phyloP scores from a whole-genome alignment of 2,888 invertebrate genomes.

The Melieria omissa region DNA sequence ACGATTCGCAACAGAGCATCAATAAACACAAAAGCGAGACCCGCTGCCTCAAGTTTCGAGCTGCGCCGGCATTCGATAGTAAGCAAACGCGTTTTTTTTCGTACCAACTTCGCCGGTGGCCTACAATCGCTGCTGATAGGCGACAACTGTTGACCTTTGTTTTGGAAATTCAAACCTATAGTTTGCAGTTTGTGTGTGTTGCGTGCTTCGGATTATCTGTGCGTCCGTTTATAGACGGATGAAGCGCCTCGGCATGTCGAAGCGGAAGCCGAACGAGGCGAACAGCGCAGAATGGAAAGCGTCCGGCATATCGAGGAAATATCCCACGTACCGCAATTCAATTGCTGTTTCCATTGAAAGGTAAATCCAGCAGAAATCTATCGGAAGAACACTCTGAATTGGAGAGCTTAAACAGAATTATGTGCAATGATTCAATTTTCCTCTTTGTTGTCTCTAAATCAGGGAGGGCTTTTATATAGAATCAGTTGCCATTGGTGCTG shows the following conservation, averaged over 20 bases:
- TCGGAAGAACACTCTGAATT: too few species aligned
- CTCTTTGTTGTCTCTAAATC: too few species aligned
- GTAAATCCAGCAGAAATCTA: slow-evolving; percentile 43
- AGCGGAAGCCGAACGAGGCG: slow-evolving; percentile 8
- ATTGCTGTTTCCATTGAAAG: slow-evolving; percentile 49
- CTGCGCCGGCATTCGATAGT: background rate
- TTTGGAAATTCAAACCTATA: background rate
- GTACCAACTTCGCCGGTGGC: background rate
- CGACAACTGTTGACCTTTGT: background rate
- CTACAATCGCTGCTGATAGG: background rate
- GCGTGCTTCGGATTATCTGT: too few species aligned
- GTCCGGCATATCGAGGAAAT: slow-evolving; percentile 58
- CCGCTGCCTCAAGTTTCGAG: background rate
- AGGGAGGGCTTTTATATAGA: too few species aligned
- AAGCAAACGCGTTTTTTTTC: background rate
- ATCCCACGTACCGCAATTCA: slow-evolving; percentile 58
- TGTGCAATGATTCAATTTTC: too few species aligned
- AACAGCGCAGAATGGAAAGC: slow-evolving; percentile 52
- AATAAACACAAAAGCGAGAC: background rate
- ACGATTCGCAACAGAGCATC: background rate
- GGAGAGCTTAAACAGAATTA: too few species aligned
- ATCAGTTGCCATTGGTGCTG: too few species aligned
- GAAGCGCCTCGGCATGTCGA: background rate
- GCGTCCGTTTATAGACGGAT: background rate
- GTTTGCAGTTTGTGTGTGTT: too few species aligned